phyloP scores from a whole-genome alignment of 2,888 invertebrate genomes.

The Allacma fusca region DNA sequence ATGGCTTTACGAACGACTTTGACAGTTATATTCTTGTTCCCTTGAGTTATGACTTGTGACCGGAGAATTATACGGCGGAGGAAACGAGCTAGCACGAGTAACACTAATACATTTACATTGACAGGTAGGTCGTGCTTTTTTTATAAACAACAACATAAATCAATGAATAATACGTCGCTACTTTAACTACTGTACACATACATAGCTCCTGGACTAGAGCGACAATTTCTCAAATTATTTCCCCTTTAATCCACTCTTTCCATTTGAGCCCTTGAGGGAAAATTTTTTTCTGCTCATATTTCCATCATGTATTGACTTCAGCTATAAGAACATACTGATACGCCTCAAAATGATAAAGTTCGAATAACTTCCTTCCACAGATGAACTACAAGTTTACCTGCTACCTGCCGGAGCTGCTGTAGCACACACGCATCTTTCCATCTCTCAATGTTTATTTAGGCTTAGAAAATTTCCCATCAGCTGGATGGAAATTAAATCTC shows the following conservation, averaged over 20 bases:
- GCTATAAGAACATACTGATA: too few relatives aligned
- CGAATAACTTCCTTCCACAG: too few relatives aligned
- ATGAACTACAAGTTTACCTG: too few relatives aligned
- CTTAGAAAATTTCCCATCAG: neutral
- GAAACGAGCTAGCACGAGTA: neutral
- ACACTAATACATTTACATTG: conserved; percentile 10
- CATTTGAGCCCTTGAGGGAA: too few relatives aligned
- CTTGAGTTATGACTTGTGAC: neutral
- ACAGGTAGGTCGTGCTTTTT: conserved; percentile 16
- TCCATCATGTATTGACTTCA: too few relatives aligned
- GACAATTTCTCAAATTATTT: too few relatives aligned
- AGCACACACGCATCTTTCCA: neutral
- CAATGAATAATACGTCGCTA: neutral
- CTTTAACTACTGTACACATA: too few relatives aligned
- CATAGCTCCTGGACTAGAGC: too few relatives aligned
- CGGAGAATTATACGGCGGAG: neutral
- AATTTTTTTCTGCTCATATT: too few relatives aligned
- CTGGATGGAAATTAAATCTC: neutral
- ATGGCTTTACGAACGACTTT: neutral
- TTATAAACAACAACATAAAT: neutral
- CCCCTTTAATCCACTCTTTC: too few relatives aligned
- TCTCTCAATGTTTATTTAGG: neutral
- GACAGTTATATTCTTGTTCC: conserved; percentile 1
- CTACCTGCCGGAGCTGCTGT: too few relatives aligned
- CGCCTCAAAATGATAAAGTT: too few relatives aligned